Base-by-base conservation (phyloP, 2,888 invertebrate genomes). In the Apotomis turbidana region DNA sequence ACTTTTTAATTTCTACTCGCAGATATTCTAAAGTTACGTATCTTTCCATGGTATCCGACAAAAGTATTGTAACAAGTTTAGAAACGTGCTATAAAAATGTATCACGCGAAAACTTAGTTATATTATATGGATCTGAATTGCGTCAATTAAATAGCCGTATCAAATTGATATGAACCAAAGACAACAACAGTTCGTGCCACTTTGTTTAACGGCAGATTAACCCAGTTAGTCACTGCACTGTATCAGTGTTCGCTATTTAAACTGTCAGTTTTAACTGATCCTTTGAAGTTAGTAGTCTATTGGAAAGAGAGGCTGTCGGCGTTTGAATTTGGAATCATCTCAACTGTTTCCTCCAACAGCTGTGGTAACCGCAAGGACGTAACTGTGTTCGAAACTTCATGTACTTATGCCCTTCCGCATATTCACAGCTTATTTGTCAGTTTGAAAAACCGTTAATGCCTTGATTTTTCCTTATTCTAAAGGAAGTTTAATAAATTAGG, bases 201-300 rank as follows among this genome's bases (percentile, higher is more conserved):
- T 38, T 36, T 38, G 55, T 55, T 27, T 12, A 36, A 36, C 12
- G 57, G 61, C 61, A 49, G 46, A 27, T 27, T 13, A 61, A 9
- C 49, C 12, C 9, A 49, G 41, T 41, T 41, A 49, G 9, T 49
- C 6, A 49, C 9, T 49, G 9, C 3, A 49, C 9, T 49, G 49
- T 49, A 49, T 9, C 9, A 49, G 41, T 41, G 41, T 41, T 41
- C 41, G 41, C 41, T 41, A 41, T 41, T 41, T 9, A 10, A 49
- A 49, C 49, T 58, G 58, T 38, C 58, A 38, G 58, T 38, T 58
- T 58, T 58, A 12, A n/a, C 58, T 61, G 8, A 49, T 61, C 36
- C 15, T 10, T 15, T 27, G 49, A 61, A 27, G 36, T 27, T 0
- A 38, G 36, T 58, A 38, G 38, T 9, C 10, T 49, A 49, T 49